phyloP scores from a whole-genome alignment of 2,888 invertebrate species.

The Trachelus stipa region DNA sequence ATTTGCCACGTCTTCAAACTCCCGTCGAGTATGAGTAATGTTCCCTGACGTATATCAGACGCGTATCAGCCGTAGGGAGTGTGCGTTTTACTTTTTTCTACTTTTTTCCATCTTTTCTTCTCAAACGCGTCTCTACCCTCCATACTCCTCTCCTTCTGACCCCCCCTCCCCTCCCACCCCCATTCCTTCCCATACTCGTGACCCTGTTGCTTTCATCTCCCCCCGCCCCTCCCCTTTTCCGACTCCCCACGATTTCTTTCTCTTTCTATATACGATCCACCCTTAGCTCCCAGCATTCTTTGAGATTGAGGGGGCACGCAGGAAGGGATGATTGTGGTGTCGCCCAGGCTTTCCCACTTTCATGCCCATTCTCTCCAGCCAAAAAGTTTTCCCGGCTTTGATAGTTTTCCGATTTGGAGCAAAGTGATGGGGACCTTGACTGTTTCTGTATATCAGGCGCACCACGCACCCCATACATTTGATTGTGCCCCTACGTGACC shows the following conservation, averaged over 20 bases:
- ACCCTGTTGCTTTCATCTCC: too few relatives aligned
- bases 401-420: slow-evolving; percentile 31
- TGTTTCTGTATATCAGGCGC: slow-evolving; percentile 36
- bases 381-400: slow-evolving; percentile 34
- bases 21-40: slow-evolving; percentile 20
- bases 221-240: slow-evolving; percentile 1
- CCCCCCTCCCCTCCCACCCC: too few relatives aligned
- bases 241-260: background rate
- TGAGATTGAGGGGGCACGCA: too few relatives aligned
- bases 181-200: too few relatives aligned
- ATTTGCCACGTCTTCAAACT: slow-evolving; percentile 12
- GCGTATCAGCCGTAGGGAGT: slow-evolving; percentile 19
- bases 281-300: too few relatives aligned
- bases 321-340: too few relatives aligned
- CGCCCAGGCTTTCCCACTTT: background rate
- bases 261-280: slow-evolving; percentile 5
- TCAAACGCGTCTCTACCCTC: background rate
- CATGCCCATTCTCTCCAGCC: slow-evolving; percentile 10
- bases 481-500: slow-evolving; percentile 42
- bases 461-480: slow-evolving; percentile 34
- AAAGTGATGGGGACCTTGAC: background rate
- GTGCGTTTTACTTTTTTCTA: slow-evolving; percentile 10
- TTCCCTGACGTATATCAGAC: slow-evolving; percentile 23
- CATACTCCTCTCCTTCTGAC: too few relatives aligned
- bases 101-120: slow-evolving; percentile 2